Base-by-base conservation (phyloP, 2,797 vertebrate genomes). In the Buphagus erythrorhynchus region DNA sequence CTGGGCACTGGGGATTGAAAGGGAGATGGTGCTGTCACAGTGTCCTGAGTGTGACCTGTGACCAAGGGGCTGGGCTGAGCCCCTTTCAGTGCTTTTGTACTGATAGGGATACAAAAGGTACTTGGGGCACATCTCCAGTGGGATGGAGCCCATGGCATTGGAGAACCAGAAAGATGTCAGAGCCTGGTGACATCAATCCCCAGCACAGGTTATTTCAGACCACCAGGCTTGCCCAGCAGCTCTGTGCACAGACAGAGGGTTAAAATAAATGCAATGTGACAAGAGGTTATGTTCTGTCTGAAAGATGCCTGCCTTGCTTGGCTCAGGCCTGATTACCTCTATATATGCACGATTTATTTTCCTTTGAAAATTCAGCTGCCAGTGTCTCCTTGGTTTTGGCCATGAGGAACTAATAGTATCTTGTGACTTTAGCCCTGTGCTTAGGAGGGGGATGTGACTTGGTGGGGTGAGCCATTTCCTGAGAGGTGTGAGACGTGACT, bases 401-500 rank as follows among this genome's bases (percentile, higher is more conserved):
- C 65, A 31, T 20, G 54, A 93, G 83, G 91, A 91, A 85, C 78
- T 82, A 63, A 63, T 54, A 61, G 83, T 48, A n/a, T 67, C 71
- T 85, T 93, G 91, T 80, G 86, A 94, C 68, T 92, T 92, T 24
- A 73, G 61, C 83, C n/a, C 54, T 74, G 86, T 22, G 77, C 88
- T 96, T 92, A 96, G 91, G 79, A 92, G 87, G 89, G 75, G 86
- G 87, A 90, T 96, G 95, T 93, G 94, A 93, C 78, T 57, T 75
- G 72, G 72, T 58, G 67, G 69, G 85, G 69, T 63, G 73, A 93
- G 79, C 62, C 68, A 91, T 95, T 97, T 96, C 94, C 95, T 71
- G 62, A 28, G 94, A 96, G 94, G 96, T 97, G 96, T 72, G 89
- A 97, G 96, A 97, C 96, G 1, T 10, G 75, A 88, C 94, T 94